These are phyloP conservation scores for Columbina picui DNA, from an alignment of 2,113 vertebrate species.

Conservation along the genomic window DNA sequence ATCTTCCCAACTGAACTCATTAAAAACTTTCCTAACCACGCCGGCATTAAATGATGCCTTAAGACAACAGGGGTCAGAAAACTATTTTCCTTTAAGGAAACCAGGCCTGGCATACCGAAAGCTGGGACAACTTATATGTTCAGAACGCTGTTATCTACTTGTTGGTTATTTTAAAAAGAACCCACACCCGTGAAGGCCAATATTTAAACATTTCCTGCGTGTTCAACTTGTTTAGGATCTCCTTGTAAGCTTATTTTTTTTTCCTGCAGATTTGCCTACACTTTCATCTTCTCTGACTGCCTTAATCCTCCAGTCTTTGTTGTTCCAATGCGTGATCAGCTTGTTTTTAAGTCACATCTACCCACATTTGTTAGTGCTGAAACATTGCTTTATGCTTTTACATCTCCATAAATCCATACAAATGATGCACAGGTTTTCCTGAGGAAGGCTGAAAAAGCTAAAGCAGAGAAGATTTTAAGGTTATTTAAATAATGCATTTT, in stretches of 20 bases:
- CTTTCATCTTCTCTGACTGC: slow-evolving; percentile 74
- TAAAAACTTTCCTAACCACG: slow-evolving; percentile 43
- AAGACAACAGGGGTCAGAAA: slow-evolving; percentile 2
- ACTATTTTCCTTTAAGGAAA: background rate
- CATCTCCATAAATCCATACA: slow-evolving; percentile 71
- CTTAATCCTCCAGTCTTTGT: slow-evolving; percentile 75
- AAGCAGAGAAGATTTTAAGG: slow-evolving; percentile 44
- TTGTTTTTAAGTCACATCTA: slow-evolving; percentile 74
- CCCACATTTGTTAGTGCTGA: slow-evolving; percentile 70
- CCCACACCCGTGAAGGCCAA: background rate
- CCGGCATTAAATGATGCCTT: background rate
- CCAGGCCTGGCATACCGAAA: background rate
- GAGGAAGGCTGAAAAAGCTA: slow-evolving; percentile 41
- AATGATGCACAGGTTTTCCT: slow-evolving; percentile 48
- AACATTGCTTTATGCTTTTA: slow-evolving; percentile 70
- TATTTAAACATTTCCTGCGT: slow-evolving; percentile 52
- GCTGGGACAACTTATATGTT: background rate
- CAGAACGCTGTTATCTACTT: background rate
- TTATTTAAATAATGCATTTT: slow-evolving; percentile 68
- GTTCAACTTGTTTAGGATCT: slow-evolving; percentile 68
- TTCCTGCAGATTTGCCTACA: slow-evolving; percentile 56
- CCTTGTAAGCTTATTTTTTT: slow-evolving; percentile 19
- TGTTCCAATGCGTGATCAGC: slow-evolving; percentile 68
- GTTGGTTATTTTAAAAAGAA: background rate
- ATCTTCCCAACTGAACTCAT: slow-evolving; percentile 56